These are phyloP conservation scores for Apotomis turbidana DNA, from an alignment of 2,888 invertebrate species.

Conservation along the genomic window DNA sequence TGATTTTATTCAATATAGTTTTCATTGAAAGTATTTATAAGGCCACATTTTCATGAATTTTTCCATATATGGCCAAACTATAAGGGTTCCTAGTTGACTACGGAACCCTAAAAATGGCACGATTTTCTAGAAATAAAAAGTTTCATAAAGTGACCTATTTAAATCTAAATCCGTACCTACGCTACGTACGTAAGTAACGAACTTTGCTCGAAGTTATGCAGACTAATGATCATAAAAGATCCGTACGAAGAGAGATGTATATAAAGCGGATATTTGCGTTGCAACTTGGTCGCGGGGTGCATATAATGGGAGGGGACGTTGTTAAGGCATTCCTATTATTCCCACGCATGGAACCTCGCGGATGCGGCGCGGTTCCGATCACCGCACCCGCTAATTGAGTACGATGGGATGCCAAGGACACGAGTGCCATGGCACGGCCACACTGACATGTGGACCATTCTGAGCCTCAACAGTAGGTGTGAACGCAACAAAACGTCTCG, in stretches of 20 bases:
- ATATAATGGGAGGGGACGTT: slow-evolving; percentile 59
- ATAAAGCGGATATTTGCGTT: slow-evolving; percentile 36
- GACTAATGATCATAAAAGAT: background rate
- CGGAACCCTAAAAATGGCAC: too few species aligned
- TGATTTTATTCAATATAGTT: too few species aligned
- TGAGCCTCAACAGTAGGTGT: too few species aligned
- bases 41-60: too few species aligned
- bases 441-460: background rate
- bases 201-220: background rate
- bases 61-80: too few species aligned
- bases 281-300: slow-evolving; percentile 52
- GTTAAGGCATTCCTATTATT: slow-evolving; percentile 63
- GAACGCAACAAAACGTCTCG: too few species aligned
- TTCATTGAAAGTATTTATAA: too few species aligned
- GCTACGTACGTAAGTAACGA: background rate
- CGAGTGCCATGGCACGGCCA: slow-evolving; percentile 41
- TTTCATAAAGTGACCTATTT: slow-evolving; percentile 35
- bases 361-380: slow-evolving; percentile 75
- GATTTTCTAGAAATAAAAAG: slow-evolving; percentile 50
- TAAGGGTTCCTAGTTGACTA: too few species aligned
- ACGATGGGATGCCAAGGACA: slow-evolving; percentile 62
- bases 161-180: slow-evolving; percentile 4
- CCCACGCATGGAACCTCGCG: slow-evolving; percentile 67
- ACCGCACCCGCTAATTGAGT: slow-evolving; percentile 76
- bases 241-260: background rate